These are phyloP conservation scores for Notarius lentiginosus DNA, from an alignment of 2,113 vertebrate genomes.

Conservation along the genomic window DNA sequence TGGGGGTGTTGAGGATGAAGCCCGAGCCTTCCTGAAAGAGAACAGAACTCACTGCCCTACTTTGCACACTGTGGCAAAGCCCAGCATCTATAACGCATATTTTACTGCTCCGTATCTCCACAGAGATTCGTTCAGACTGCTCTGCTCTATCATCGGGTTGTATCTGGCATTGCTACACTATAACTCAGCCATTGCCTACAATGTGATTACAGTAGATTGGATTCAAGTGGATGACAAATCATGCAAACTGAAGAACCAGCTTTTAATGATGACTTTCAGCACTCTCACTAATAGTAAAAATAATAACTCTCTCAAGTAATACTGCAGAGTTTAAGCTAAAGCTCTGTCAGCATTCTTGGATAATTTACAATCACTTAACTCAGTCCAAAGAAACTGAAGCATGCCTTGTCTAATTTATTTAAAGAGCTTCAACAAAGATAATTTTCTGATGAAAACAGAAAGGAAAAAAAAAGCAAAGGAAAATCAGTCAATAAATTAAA, in stretches of 20 bases:
- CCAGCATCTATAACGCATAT: not conserved
- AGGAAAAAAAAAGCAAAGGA: not conserved
- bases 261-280: not conserved
- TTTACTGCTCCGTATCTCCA: not conserved
- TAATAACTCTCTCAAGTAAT: not conserved
- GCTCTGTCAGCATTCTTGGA: not conserved
- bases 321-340: not conserved
- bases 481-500: not conserved
- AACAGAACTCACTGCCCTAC: slow-evolving; percentile 36
- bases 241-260: not conserved
- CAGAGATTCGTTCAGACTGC: not conserved
- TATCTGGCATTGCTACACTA: not conserved
- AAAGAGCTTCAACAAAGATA: not conserved
- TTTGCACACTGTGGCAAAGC: slow-evolving; percentile 9
- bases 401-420: not conserved
- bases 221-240: not conserved
- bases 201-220: slow-evolving; percentile 5
- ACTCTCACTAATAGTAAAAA: not conserved
- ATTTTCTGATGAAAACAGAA: not conserved
- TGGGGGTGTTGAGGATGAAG: slow-evolving; percentile 55
- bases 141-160: not conserved
- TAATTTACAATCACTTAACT: not conserved
- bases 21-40: slow-evolving; percentile 59
- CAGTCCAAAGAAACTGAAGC: not conserved
- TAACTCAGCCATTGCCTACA: not conserved